A percentile compares a stretch with the other conserved stretches of the same genome.
Evolutionary conservation across 1,140 invertebrate genomes (phyloP).

Genomic region (Bombus superbus): DNA sequence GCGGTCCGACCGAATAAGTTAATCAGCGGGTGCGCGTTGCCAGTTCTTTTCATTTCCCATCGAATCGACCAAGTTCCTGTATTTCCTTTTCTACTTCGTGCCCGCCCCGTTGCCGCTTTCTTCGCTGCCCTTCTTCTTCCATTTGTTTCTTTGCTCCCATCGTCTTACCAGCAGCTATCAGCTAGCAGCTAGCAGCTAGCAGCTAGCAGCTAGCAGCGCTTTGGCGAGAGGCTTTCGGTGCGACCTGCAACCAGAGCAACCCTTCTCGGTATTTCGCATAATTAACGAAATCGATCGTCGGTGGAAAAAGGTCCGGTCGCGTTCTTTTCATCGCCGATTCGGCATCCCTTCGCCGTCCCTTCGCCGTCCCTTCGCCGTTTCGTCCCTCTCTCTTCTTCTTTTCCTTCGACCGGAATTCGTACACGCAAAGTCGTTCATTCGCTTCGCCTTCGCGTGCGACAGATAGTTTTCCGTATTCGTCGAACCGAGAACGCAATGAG

Average conservation of each 20-base stretch:
- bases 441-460: no score
- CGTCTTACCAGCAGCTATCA: no score
- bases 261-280: slow-evolving; percentile 42
- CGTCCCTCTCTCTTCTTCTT: no score
- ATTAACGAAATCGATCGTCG: slow-evolving; percentile 54
- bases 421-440: no score
- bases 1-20: slow-evolving; percentile 44
- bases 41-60: slow-evolving; percentile 34
- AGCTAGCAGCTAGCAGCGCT: slow-evolving; percentile 19
- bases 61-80: slow-evolving; percentile 21
- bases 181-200: no score
- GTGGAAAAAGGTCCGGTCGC: slow-evolving; percentile 31
- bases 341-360: neutral
- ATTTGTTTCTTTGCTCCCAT: neutral
- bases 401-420: no score
- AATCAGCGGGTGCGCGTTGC: slow-evolving; percentile 38
- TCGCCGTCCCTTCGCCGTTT: neutral
- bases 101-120: neutral
- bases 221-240: slow-evolving; percentile 36
- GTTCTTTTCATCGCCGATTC: slow-evolving; percentile 23
- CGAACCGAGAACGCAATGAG: no score
- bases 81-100: no score
- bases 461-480: no score
- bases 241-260: slow-evolving; percentile 45
- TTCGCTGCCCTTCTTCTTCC: neutral